A percentile compares a stretch with the other conserved stretches of the same genome.
Conservation (phyloP, 2,888 invertebrate species). For the Baccha elongata region DNA sequence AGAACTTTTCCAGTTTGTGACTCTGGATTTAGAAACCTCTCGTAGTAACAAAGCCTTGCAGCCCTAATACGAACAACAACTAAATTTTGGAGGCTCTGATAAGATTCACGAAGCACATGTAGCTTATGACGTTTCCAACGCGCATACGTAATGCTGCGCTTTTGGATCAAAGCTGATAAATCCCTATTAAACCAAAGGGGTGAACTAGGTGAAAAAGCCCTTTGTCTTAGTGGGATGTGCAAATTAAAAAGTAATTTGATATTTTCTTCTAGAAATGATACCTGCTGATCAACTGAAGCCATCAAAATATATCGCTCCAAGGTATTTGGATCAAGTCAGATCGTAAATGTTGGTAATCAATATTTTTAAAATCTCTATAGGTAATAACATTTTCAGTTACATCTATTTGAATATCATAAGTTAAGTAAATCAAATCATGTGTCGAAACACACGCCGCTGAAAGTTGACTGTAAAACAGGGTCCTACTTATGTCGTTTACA, state of each 20-base stretch:
- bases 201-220: too few species aligned
- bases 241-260: not conserved
- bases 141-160: not conserved
- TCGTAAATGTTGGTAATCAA: not conserved
- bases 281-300: not conserved
- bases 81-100: not conserved
- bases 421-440: not conserved
- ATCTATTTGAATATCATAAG: not conserved
- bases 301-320: constrained; percentile 1
- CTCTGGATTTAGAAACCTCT: not conserved
- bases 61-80: too few species aligned
- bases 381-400: constrained; percentile 1
- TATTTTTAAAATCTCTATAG: constrained; percentile 19
- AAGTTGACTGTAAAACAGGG: not conserved
- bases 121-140: not conserved
- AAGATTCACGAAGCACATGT: not conserved
- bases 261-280: constrained; percentile 12
- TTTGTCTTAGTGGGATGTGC: too few species aligned
- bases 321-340: not conserved
- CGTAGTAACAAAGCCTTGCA: not conserved
- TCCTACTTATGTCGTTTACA: not conserved
- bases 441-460: not conserved
- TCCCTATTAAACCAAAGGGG: too few species aligned
- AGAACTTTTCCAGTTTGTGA: not conserved
- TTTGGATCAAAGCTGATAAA: too few species aligned